Percentiles rank a stretch among this genome's conserved stretches.
Evolutionary conservation across 30 jellyfish, hydroid and myxozoan genomes (phyloP).

Genomic region (Nemopilema nomurai): DNA sequence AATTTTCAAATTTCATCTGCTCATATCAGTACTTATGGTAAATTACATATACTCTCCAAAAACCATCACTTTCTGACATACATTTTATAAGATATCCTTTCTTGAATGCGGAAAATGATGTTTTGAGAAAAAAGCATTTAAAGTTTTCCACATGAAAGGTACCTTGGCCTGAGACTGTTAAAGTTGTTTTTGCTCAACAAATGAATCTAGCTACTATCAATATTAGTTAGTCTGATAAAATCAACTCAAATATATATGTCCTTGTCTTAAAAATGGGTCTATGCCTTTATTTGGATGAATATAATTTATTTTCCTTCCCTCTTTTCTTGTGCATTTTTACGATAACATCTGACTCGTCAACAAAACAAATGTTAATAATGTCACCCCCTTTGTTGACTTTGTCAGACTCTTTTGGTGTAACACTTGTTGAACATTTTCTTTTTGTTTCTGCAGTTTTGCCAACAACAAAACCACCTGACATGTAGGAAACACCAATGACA

Average conservation of each 20-base stretch:
- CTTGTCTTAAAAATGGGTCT: not conserved
- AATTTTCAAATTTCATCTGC: not conserved
- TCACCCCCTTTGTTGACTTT: not conserved
- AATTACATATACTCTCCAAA: not conserved
- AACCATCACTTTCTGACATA: not conserved
- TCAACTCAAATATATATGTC: not conserved
- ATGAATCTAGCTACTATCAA: not conserved
- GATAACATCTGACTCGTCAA: not conserved
- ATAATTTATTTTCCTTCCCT: not conserved
- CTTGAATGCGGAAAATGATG: not conserved
- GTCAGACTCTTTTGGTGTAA: not conserved
- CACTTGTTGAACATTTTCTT: not conserved
- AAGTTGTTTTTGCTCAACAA: not conserved
- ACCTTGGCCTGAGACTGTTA: not conserved
- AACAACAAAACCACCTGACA: constrained; percentile 18
- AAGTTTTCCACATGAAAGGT: not conserved
- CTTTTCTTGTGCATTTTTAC: not conserved
- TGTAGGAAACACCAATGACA: constrained; percentile 10
- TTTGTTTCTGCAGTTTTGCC: constrained; percentile 15
- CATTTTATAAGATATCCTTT: not conserved
- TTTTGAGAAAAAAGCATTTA: not conserved
- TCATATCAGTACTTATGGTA: not conserved
- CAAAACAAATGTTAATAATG: constrained; percentile 1
- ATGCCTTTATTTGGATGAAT: not conserved
- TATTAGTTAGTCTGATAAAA: not conserved